phyloP scores from a whole-genome alignment of 23 tunicate species.

The Pegea sp. region DNA sequence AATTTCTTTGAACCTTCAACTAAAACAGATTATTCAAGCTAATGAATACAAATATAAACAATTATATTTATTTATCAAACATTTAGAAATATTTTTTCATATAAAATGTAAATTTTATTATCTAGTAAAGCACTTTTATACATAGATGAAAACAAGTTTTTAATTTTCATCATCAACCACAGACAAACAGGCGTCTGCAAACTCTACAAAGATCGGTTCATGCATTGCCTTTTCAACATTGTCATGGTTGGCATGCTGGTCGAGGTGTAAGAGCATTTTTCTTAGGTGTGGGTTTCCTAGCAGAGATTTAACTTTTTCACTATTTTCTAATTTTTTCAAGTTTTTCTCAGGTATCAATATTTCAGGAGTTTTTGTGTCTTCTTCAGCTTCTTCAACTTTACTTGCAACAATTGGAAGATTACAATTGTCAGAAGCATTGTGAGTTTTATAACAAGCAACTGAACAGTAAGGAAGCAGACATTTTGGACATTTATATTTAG shows the following conservation, averaged over 20 bases:
- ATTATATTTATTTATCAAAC: no score
- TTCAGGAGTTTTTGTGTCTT: no score
- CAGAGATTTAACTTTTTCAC: slow-evolving; percentile 3
- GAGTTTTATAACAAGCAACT: slow-evolving; percentile 16
- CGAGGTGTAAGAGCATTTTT: slow-evolving; percentile 17
- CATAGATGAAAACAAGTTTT: no score
- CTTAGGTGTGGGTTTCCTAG: slow-evolving; percentile 30
- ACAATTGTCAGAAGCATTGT: slow-evolving; percentile 1
- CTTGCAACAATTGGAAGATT: not conserved
- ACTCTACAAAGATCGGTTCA: slow-evolving; percentile 70
- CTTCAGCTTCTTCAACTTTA: slow-evolving; percentile 18
- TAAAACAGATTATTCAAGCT: no score
- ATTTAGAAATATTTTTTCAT: no score
- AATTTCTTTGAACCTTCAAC: no score
- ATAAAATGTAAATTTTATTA: no score
- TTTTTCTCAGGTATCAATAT: slow-evolving; percentile 4
- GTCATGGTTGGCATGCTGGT: slow-evolving; percentile 5
- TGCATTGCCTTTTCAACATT: slow-evolving; percentile 26
- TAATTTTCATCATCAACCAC: slow-evolving; percentile 2
- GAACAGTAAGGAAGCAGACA: slow-evolving; percentile 19
- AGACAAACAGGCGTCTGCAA: slow-evolving; percentile 49
- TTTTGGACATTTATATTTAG: slow-evolving; percentile 27
- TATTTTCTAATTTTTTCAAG: slow-evolving; percentile 9
- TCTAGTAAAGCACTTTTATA: no score
- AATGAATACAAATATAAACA: no score